Base-by-base conservation (phyloP, 2,888 invertebrate species). In the Tiliacea citrago region DNA sequence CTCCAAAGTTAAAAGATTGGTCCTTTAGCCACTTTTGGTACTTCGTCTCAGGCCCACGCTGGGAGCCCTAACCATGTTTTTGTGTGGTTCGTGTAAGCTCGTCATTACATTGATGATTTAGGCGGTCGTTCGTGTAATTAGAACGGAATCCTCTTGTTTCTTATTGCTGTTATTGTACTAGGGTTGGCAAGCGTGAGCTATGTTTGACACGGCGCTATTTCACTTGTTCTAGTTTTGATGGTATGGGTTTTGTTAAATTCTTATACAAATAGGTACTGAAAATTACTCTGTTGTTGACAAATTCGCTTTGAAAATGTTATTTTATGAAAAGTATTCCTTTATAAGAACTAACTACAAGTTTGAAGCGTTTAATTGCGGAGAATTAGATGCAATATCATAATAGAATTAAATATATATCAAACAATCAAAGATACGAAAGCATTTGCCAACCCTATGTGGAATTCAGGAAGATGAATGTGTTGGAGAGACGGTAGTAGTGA, bases 111-210 rank as follows among this genome's bases (percentile, higher is more conserved):
- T 69, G 62, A 73, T 76, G 69, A 80, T 80, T 67, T 57, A 76
- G 71, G 51, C 67, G 63, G 72, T 35, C 67, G 62, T 68, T 76
- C 57, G 49, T 73, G 77, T 84, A 82, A 82, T 84, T 84, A 84
- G 76, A 45, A 67, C 66, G 69, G 69, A 73, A 84, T 68, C 67
- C 72, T 51, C 69, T 73, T 84, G 84, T 84, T 75, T 84, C 72
- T 84, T 81, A 72, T 80, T 76, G 51, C 24, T 80, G 72, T 72
- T 73, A 79, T 67, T 79, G 62, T 51, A 8, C 35, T 47, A 80
- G 84, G 81, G 84, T 47, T 80, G 67, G 60, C 67, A 53, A 21
- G 12, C 9, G 5, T 35, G 39, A 42, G 6, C 18, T 45, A 21
- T 35, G 12, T 57, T 18, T 18, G 45, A 49, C 47, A 13, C 16